These are phyloP conservation scores for Idaea straminata DNA, from an alignment of 2,888 invertebrate genomes.

Conservation along the genomic window DNA sequence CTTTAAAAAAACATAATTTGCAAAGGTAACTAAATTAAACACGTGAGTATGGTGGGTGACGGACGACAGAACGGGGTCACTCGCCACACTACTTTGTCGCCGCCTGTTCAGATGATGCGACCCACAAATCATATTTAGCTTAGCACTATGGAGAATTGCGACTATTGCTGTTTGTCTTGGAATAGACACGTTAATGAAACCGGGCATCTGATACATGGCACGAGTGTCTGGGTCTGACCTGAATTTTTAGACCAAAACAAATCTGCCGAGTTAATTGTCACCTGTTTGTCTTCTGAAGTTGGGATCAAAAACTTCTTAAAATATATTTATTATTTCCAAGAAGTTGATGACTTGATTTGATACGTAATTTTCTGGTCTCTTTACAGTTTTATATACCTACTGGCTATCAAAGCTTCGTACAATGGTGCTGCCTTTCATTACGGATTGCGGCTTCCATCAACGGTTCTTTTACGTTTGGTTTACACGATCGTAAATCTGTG, in stretches of 20 bases:
- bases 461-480: constrained; percentile 29
- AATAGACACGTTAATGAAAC: constrained; percentile 61
- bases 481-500: constrained; percentile 26
- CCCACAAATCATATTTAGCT: constrained; percentile 73
- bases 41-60: constrained; percentile 34
- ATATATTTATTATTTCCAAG: constrained; percentile 18
- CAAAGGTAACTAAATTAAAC: constrained; percentile 15
- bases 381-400: neutral
- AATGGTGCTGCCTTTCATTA: constrained; percentile 10
- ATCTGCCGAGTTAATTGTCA: constrained; percentile 30
- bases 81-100: constrained; percentile 52
- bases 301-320: constrained; percentile 22
- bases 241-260: constrained; percentile 34
- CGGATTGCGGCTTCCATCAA: constrained; percentile 28
- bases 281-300: constrained; percentile 29
- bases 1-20: constrained; percentile 7
- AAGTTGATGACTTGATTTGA: constrained; percentile 15
- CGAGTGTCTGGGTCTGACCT: constrained; percentile 45
- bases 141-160: constrained; percentile 59
- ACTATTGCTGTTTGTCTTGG: constrained; percentile 65
- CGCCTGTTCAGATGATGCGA: constrained; percentile 53
- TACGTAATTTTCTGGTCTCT: neutral
- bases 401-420: neutral
- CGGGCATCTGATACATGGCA: constrained; percentile 50
- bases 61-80: constrained; percentile 59